phyloP scores from a whole-genome alignment of 2,113 vertebrate species.

The Anthoscopus minutus region DNA sequence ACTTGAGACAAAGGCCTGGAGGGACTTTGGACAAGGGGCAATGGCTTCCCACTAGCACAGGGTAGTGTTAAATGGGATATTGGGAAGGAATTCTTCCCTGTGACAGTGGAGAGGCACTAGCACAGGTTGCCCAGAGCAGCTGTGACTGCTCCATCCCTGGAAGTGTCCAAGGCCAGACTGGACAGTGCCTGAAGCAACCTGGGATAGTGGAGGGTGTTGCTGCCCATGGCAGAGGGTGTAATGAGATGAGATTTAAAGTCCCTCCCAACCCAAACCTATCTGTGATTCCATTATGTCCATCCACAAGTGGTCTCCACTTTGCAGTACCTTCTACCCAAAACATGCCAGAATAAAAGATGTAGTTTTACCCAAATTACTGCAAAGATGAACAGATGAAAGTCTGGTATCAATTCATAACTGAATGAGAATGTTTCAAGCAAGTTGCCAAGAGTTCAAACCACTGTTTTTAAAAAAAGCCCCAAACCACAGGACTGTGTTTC shows the following conservation, averaged over 20 bases:
- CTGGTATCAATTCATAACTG: not conserved
- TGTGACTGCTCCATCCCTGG: not conserved
- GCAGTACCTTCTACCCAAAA: not conserved
- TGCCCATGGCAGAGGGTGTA: not conserved
- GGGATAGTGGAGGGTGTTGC: rapidly evolving
- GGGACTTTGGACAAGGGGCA: not conserved
- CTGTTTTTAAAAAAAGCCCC: not conserved
- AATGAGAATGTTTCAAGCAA: not conserved
- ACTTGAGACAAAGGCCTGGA: not conserved
- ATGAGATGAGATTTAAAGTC: not conserved
- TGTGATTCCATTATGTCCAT: not conserved
- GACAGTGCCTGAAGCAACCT: not conserved
- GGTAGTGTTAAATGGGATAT: not conserved
- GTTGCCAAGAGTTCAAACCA: not conserved
- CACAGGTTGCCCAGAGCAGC: not conserved
- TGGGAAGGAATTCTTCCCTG: rapidly evolving
- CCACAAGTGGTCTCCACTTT: not conserved
- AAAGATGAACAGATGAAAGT: not conserved
- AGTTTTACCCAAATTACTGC: not conserved
- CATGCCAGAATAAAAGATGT: not conserved
- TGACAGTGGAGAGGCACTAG: rapidly evolving
- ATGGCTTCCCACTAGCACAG: not conserved
- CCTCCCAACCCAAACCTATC: not conserved
- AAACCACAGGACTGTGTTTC: slow-evolving; percentile 7
- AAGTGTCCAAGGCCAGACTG: rapidly evolving